Evolutionary conservation across 2,888 invertebrate species (phyloP).

Genomic region (Eulithis testata): DNA sequence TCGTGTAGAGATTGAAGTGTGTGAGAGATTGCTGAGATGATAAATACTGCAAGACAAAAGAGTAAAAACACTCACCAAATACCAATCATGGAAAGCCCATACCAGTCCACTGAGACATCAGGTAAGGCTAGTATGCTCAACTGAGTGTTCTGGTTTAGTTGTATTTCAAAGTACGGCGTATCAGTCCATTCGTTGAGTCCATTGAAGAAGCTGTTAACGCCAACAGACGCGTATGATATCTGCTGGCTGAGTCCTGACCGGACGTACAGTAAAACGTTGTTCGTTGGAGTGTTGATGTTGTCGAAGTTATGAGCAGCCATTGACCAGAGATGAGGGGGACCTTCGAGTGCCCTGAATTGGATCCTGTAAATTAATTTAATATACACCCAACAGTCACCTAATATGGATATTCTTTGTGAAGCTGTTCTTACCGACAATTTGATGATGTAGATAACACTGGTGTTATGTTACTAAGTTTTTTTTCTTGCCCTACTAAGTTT

Average conservation of each 20-base stretch:
- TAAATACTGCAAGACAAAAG: background rate
- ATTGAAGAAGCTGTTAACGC: slow-evolving; percentile 61
- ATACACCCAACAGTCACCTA: background rate
- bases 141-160: slow-evolving; percentile 59
- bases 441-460: no score
- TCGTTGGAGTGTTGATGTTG: slow-evolving; percentile 56
- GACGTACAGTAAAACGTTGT: slow-evolving; percentile 58
- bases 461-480: no score
- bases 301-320: slow-evolving; percentile 70
- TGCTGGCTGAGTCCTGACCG: slow-evolving; percentile 56
- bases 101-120: slow-evolving; percentile 67
- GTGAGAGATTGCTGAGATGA: no score
- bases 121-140: slow-evolving; percentile 68
- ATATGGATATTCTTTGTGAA: no score
- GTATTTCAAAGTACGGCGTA: slow-evolving; percentile 60
- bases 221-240: slow-evolving; percentile 58
- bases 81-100: slow-evolving; percentile 67
- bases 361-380: slow-evolving; percentile 46
- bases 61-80: slow-evolving; percentile 65
- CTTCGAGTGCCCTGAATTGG: slow-evolving; percentile 57
- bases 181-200: slow-evolving; percentile 66
- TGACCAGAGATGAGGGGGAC: slow-evolving; percentile 66
- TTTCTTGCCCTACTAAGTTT: no score
- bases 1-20: no score
- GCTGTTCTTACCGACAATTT: no score